phyloP scores from a whole-genome alignment of 2,113 vertebrate species.

The Dipodomys merriami region DNA sequence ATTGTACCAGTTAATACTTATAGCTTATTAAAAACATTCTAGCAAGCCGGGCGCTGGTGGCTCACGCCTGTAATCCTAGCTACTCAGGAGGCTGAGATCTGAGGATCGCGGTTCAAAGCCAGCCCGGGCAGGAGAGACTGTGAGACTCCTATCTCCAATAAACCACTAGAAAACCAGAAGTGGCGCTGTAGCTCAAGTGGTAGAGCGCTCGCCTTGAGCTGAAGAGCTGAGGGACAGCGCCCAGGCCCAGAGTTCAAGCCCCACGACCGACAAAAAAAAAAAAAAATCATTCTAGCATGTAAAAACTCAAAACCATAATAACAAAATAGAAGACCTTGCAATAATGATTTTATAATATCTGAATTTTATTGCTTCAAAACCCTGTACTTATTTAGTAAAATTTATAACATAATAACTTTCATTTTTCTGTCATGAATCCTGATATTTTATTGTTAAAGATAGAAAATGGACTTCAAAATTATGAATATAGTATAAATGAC shows the following conservation, averaged over 20 bases:
- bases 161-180: too few species aligned
- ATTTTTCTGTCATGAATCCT: background rate
- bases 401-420: background rate
- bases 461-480: background rate
- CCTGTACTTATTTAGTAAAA: background rate
- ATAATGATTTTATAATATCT: background rate
- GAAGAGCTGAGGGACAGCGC: too few species aligned
- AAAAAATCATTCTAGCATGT: background rate
- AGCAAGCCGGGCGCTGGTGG: too few species aligned
- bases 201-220: too few species aligned
- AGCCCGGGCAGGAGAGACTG: too few species aligned
- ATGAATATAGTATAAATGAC: background rate
- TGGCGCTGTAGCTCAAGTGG: too few species aligned
- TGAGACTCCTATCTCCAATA: too few species aligned
- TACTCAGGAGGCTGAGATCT: too few species aligned
- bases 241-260: too few species aligned
- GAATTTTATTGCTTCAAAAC: background rate
- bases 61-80: too few species aligned
- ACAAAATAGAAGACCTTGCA: background rate
- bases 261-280: too few species aligned
- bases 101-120: too few species aligned
- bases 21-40: background rate
- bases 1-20: background rate
- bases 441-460: constrained; percentile 13
- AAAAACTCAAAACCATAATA: background rate